A percentile compares a stretch with the other conserved stretches of the same genome.
These are phyloP conservation scores for Lycaon pictus DNA, from an alignment of 2,113 vertebrate species.

Conservation along the genomic window DNA sequence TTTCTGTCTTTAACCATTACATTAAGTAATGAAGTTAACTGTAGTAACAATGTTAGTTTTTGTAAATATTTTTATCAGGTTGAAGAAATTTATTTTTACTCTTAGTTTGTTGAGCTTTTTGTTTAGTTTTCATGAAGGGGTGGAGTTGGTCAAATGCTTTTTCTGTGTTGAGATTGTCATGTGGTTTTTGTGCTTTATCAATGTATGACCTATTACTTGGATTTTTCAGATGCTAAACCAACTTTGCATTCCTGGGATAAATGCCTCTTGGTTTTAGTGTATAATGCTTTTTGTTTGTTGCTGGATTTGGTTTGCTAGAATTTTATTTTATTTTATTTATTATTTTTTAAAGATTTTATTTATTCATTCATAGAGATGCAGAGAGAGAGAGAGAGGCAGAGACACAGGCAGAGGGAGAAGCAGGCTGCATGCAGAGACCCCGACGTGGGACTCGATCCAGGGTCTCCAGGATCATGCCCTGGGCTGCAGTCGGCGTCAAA, in stretches of 20 bases:
- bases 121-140: neutral
- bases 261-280: neutral
- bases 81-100: neutral
- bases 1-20: neutral
- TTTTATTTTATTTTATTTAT: neutral
- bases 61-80: neutral
- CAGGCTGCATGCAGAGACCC: too few species aligned
- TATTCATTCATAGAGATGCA: too few species aligned
- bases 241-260: neutral
- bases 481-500: too few species aligned
- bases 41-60: neutral
- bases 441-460: too few species aligned
- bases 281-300: neutral
- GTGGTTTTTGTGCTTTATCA: neutral
- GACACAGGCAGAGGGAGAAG: too few species aligned
- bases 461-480: too few species aligned
- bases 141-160: neutral
- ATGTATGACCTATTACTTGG: neutral
- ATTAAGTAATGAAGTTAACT: neutral
- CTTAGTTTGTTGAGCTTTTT: neutral
- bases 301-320: neutral
- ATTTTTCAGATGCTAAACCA: neutral
- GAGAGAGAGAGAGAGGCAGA: too few species aligned
- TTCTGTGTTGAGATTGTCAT: neutral
- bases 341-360: too few species aligned